Conservation (phyloP, 2,797 vertebrate genomes). For the Diceros bicornis region DNA sequence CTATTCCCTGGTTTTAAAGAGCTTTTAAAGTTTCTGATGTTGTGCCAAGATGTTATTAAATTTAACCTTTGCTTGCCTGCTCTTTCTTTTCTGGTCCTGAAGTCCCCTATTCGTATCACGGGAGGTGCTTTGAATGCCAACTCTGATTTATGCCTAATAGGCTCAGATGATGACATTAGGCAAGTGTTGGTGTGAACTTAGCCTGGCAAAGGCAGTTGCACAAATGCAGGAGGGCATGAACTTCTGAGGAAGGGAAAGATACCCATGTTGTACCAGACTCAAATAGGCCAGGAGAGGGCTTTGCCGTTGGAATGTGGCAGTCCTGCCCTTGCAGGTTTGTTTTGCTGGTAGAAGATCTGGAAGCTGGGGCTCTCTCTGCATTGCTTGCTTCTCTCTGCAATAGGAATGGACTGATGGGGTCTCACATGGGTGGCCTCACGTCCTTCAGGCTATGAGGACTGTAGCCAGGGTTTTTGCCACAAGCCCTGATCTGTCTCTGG, state of each 20-base stretch:
- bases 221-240: neutral
- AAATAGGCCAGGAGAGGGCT: neutral
- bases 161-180: neutral
- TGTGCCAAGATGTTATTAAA: conserved; percentile 54
- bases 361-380: neutral
- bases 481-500: neutral
- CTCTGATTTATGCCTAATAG: neutral
- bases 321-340: neutral
- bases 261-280: accelerated
- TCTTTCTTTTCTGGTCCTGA: conserved; percentile 19
- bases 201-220: neutral
- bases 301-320: neutral
- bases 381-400: neutral
- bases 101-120: neutral
- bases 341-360: neutral
- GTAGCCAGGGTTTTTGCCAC: neutral
- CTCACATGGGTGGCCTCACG: neutral
- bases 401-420: neutral
- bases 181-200: neutral
- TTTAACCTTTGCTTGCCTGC: conserved; percentile 56
- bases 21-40: conserved; percentile 67
- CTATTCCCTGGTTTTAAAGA: conserved; percentile 65
- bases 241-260: neutral
- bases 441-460: neutral
- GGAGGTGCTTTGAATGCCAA: neutral